Conservation (phyloP, 1,140 invertebrate species). For the Halotydeus destructor region DNA sequence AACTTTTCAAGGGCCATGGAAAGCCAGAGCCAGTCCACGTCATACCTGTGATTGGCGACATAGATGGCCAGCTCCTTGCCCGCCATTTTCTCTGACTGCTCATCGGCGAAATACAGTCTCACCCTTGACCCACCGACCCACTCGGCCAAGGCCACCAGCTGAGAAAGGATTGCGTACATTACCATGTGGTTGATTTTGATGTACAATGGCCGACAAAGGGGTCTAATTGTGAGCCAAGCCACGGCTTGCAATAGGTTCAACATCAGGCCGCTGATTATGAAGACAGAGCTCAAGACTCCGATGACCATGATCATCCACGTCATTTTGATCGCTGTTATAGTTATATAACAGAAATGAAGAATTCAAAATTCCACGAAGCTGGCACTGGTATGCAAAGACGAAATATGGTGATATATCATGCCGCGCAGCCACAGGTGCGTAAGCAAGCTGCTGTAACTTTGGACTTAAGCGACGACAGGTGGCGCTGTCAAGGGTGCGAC, state of each 20-base stretch:
- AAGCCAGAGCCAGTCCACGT: conserved; percentile 80
- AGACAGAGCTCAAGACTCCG: conserved; percentile 5
- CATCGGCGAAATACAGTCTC: conserved; percentile 48
- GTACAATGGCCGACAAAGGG: conserved; percentile 49
- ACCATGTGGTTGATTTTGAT: conserved; percentile 78
- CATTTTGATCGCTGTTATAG: no score
- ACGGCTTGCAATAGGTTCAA: conserved; percentile 58
- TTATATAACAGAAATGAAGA: no score
- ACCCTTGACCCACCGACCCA: conserved; percentile 69
- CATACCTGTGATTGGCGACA: conserved; percentile 85
- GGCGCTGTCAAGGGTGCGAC: no score
- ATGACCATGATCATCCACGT: no score
- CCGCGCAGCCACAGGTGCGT: no score
- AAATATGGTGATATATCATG: no score
- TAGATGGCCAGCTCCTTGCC: conserved; percentile 71
- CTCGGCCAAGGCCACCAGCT: conserved; percentile 71
- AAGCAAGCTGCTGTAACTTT: no score
- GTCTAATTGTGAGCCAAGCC: conserved; percentile 48
- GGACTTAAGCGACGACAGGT: no score
- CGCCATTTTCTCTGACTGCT: conserved; percentile 51
- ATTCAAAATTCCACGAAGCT: no score
- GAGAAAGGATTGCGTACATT: conserved; percentile 65
- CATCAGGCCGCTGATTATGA: conserved; percentile 59
- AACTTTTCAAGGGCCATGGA: conserved; percentile 63
- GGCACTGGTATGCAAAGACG: no score